Evolutionary conservation across 2,113 vertebrate species (phyloP).

Genomic region (Apeltes quadracus): DNA sequence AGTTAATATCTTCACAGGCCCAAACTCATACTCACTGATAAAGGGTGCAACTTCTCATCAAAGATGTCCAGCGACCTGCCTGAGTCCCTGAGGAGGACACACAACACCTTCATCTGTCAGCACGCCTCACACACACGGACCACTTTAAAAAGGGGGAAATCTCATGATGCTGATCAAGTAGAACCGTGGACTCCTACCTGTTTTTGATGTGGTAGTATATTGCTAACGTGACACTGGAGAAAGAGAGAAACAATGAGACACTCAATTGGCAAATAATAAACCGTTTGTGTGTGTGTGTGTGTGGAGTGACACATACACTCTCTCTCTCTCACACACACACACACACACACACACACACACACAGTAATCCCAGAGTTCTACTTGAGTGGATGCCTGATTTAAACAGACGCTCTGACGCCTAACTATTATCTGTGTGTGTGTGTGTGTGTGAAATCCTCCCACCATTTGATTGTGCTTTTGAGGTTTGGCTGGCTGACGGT

Average conservation of each 20-base stretch:
- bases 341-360: not conserved
- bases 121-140: conserved; percentile 2
- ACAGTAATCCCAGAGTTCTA: too few species aligned
- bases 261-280: not conserved
- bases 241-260: conserved; percentile 9
- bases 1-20: too few species aligned
- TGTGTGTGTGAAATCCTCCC: conserved; percentile 81
- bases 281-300: not conserved
- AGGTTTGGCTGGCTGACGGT: conserved; percentile 99
- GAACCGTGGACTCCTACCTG: conserved; percentile 83
- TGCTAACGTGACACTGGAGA: conserved; percentile 93
- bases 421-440: too few species aligned
- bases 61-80: conserved; percentile 97
- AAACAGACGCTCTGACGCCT: too few species aligned
- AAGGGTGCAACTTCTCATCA: conserved; percentile 98
- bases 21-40: conserved; percentile 90
- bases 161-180: not conserved
- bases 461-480: conserved; percentile 99
- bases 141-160: too few species aligned
- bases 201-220: conserved; percentile 99
- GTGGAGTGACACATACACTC: conserved; percentile 38
- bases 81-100: conserved; percentile 84
- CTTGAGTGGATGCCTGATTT: too few species aligned
- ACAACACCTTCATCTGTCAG: conserved; percentile 4
- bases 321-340: not conserved